Base-by-base conservation (phyloP, 2,888 invertebrate species). In the Alentia gelatinosa region DNA sequence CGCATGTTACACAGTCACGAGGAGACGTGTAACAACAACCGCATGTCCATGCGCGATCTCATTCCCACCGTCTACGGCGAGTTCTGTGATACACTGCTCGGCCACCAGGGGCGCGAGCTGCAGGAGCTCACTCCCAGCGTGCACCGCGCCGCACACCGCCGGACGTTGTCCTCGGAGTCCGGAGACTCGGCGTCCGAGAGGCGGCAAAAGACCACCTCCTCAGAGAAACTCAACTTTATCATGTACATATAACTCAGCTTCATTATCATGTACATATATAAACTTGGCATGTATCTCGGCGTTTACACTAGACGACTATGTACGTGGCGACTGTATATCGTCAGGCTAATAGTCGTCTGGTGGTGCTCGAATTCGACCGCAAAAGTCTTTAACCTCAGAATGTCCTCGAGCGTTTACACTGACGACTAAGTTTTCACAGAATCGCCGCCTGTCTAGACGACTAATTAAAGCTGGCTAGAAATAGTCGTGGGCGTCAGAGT, bases 141-240 rank as follows among this genome's bases (percentile, higher is more conserved):
- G 7, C 47, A 50, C 39, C 1, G 39, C 9, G 39, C 9, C 4
- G 83, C 23, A 15, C 86, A 86, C 50, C 86, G 47, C 7, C 42
- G 86, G 50, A 86, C 86, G 9, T 86, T 86, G 86, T 86, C 86
- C 26, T 42, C 86, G 7, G 86, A 86, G 30, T 86, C 86, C 0
- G 47, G 47, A 9, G 86, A 42, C 7, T 15, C 42, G 15, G 47
- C 15, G 30, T 15, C 42, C 5, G 47, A 19, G 47, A 35, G 47
- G 42, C 19, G 86, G 50, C 3, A 86, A 30, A 42, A 47, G 50
- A 26, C 42, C 15, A 86, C 86, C 30, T 47, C 86, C 19, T 42
- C 42, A 40, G 90, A 90, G 26, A 90, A 90, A 63, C 90, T 84
- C 15, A 90, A 90, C 42, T 90, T 90, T 33, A 90, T 90, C 84